Base-by-base conservation (phyloP, 2,888 invertebrate genomes). In the Mimumesa dahlbomi region DNA sequence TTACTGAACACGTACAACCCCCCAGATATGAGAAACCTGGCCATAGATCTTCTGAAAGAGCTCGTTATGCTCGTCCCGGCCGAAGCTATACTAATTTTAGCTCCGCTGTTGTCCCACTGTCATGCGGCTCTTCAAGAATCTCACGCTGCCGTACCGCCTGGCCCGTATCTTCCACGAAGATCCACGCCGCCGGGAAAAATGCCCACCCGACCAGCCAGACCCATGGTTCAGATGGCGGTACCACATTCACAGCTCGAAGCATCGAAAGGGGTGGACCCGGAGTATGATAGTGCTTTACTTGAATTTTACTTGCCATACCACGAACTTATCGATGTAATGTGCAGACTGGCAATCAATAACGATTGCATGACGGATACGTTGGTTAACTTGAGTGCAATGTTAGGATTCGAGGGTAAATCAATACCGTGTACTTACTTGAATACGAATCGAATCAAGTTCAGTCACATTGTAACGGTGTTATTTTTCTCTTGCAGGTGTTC, bases 1-100 rank as follows among this genome's bases (percentile, higher is more conserved):
- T 91, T 98, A 75, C 92, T 97, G 56, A 97, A 97, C 87, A 94
- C 97, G 11, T 97, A 95, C 86, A 96, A 96, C 85, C 95, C 97
- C 34, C 93, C 94, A 2, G 96, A 97, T 81, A 93, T 97, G 89
- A 91, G 97, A 69, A 93, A 93, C 70, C 92, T 95, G 48, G 94
- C 96, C 54, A 92, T 97, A 77, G 94, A 94, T 84, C 93, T 95
- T 22, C 90, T 96, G 36, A 94, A 95, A 81, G 96, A 96, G 90
- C 91, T 96, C 84, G 93, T 96, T 31, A 90, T 95, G 89, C 92
- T 95, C 42, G 94, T 95, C 86, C 95, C 96, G 57, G 92, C 92
- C 62, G 96, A 96, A 84, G 94, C 94, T 64, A 93, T 97, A 77
- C 93, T 94, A 80, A 94, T 95, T 71, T 90, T 98, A 78, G 96